Conservation (phyloP, 2,797 vertebrate species). For the Avahi laniger region DNA sequence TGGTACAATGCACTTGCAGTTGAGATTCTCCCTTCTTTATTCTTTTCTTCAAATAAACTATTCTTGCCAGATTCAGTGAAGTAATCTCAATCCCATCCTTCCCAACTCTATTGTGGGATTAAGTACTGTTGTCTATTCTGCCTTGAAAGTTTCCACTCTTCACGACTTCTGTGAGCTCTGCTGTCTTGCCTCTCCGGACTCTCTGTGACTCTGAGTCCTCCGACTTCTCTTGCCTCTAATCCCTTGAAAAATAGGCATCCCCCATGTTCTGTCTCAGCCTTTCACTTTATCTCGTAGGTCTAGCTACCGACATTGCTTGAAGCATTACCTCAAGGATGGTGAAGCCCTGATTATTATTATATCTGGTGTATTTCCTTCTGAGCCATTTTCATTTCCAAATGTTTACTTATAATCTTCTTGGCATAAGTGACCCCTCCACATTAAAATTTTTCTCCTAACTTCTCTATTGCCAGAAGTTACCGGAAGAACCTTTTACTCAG, state of each 20-base stretch:
- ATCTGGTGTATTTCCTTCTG: not conserved
- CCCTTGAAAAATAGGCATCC: not conserved
- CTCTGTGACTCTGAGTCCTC: not conserved
- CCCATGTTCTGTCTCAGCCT: not conserved
- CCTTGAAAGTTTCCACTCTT: not conserved
- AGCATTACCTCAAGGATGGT: not conserved
- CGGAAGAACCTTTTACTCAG: not conserved
- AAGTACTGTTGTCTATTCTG: not conserved
- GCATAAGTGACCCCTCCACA: not conserved
- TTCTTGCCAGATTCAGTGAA: not conserved
- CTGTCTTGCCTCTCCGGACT: not conserved
- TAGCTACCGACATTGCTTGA: not conserved
- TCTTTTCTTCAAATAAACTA: not conserved
- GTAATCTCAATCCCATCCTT: not conserved
- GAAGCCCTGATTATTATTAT: not conserved
- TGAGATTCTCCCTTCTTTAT: not conserved
- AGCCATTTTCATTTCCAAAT: not conserved
- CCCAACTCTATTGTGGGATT: not conserved
- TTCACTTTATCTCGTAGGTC: not conserved
- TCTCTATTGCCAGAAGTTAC: not conserved
- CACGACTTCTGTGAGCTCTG: not conserved
- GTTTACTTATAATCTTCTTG: not conserved
- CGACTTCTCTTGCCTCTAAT: not conserved
- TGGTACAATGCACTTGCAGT: not conserved
- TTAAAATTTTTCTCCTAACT: not conserved